Evolutionary conservation across 2,888 invertebrate species (phyloP).

Genomic region (Cosmorhoe ocellata): DNA sequence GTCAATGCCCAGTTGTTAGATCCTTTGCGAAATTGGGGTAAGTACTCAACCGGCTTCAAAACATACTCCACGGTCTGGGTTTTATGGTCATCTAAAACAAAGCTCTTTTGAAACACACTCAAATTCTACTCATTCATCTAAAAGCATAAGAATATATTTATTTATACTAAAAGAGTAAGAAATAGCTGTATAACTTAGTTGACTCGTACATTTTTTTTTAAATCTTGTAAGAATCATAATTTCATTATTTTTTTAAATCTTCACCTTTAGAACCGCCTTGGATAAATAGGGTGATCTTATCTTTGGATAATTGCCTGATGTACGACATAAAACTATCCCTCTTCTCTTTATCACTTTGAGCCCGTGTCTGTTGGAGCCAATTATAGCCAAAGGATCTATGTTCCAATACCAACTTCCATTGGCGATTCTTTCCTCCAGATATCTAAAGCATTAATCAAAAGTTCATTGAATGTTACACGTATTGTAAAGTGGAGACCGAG

Average conservation of each 20-base stretch:
- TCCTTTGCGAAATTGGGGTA: slow-evolving; percentile 67
- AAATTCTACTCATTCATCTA: no score
- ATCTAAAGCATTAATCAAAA: slow-evolving; percentile 78
- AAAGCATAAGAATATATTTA: no score
- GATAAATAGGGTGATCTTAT: slow-evolving; percentile 74
- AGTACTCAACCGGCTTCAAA: slow-evolving; percentile 68
- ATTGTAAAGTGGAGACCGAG: no score
- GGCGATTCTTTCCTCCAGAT: slow-evolving; percentile 87
- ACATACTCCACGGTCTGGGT: slow-evolving; percentile 70
- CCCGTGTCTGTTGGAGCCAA: slow-evolving; percentile 80
- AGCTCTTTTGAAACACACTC: not conserved
- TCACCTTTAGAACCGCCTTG: slow-evolving; percentile 74
- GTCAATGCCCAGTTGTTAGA: slow-evolving; percentile 73
- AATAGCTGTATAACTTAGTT: no score
- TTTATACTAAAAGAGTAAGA: no score
- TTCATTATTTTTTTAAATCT: not conserved
- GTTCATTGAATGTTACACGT: no score
- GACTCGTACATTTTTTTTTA: no score
- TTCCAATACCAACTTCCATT: slow-evolving; percentile 92
- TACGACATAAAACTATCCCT: slow-evolving; percentile 77
- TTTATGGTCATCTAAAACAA: slow-evolving; percentile 62
- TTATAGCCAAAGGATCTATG: slow-evolving; percentile 88
- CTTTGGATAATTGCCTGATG: slow-evolving; percentile 75
- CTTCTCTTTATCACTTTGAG: slow-evolving; percentile 68
- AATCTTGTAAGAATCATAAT: no score